phyloP scores from a whole-genome alignment of 64 coral and sea anemone species.

The Exaiptasia diaphana region DNA sequence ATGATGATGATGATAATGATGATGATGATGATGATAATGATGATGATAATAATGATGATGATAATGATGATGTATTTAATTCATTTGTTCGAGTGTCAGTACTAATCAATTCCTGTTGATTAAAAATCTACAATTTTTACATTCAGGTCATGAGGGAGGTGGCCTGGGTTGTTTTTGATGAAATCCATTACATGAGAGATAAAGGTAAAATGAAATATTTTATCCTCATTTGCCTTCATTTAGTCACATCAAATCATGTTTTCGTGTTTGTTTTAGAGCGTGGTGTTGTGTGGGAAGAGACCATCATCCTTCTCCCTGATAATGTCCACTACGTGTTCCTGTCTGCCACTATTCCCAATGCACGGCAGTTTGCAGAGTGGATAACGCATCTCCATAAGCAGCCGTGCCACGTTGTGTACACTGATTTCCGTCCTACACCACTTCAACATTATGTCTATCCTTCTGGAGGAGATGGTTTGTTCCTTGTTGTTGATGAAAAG shows the following conservation, averaged over 20 bases:
- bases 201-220: constrained; percentile 60
- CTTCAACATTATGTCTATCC: constrained; percentile 98
- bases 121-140: no score
- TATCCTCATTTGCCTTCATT: not conserved
- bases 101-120: no score
- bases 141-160: constrained; percentile 95
- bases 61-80: no score
- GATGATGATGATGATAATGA: no score
- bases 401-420: constrained; percentile 97
- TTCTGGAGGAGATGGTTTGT: constrained; percentile 91
- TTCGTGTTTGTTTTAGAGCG: constrained; percentile 53
- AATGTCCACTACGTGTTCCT: constrained; percentile 99
- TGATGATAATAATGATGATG: no score
- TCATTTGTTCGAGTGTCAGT: no score
- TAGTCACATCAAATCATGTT: not conserved
- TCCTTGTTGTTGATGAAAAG: constrained; percentile 97
- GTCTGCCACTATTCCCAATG: constrained; percentile 97
- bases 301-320: constrained; percentile 90
- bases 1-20: no score
- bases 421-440: constrained; percentile 94
- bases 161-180: constrained; percentile 99
- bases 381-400: constrained; percentile 97
- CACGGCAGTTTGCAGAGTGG: constrained; percentile 94
- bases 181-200: constrained; percentile 99
- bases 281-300: constrained; percentile 98